A percentile compares a stretch with the other conserved stretches of the same genome.
phyloP scores from a whole-genome alignment of 2,797 vertebrate genomes.

The Aulostomus chinensis region DNA sequence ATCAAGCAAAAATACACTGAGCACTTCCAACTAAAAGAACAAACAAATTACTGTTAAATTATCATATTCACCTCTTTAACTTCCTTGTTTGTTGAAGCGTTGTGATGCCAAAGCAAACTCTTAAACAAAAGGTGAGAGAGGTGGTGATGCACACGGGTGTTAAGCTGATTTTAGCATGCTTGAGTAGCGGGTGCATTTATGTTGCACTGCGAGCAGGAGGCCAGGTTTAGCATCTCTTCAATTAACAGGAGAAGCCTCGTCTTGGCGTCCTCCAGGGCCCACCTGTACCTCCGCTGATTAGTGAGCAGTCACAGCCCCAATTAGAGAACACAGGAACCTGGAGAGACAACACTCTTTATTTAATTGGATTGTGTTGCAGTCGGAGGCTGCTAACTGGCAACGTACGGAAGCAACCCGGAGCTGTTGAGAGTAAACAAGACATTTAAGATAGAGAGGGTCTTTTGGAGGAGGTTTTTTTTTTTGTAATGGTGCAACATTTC shows the following conservation, averaged over 20 bases:
- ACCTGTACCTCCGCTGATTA: conserved; percentile 79
- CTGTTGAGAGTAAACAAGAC: conserved; percentile 67
- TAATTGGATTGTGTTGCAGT: conserved; percentile 81
- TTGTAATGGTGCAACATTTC: background rate
- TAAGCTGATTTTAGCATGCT: conserved; percentile 41
- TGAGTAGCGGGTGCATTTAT: conserved; percentile 27
- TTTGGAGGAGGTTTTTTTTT: background rate
- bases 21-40: conserved; percentile 1
- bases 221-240: conserved; percentile 72
- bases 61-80: conserved; percentile 12
- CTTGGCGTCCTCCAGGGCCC: conserved; percentile 71
- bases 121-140: conserved; percentile 39
- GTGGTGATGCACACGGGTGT: conserved; percentile 34
- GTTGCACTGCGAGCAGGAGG: conserved; percentile 25
- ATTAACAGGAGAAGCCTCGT: conserved; percentile 75
- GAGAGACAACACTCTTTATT: conserved; percentile 78
- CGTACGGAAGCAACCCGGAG: conserved; percentile 55
- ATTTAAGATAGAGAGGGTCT: conserved; percentile 51
- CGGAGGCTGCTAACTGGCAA: conserved; percentile 67
- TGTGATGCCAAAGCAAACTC: conserved; percentile 45
- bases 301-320: conserved; percentile 82
- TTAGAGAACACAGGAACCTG: conserved; percentile 79
- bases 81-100: conserved; percentile 35
- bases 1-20: conserved; percentile 4
- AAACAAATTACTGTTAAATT: conserved; percentile 1